Base-by-base conservation (phyloP, 1,140 invertebrate genomes). In the Drosophila grimshawi region DNA sequence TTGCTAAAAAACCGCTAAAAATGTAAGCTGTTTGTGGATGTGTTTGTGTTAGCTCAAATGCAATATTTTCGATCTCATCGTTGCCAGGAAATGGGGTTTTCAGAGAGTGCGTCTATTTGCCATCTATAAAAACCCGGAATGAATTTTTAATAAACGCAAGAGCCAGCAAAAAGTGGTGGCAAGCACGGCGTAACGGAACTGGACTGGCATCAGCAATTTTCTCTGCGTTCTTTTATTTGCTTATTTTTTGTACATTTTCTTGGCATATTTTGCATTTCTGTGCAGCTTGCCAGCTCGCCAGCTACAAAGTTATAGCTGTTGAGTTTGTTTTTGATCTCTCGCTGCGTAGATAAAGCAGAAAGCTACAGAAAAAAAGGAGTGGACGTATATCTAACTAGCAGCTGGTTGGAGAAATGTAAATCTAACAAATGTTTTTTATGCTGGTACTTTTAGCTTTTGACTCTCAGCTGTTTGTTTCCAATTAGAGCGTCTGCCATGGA, bases 1-100 rank as follows among this genome's bases (percentile, higher is more conserved):
- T 83, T 66, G 68, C 64, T 46, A 30, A 85, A 81, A 75, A 80
- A 69, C 70, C 62, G 64, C 77, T 80, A 73, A 76, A 83, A 85
- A 77, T 85, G 52, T 72, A 85, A 83, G 80, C 73, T 73, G 73
- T 73, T 83, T 59, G 2, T 33, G 33, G 64, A 33, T 37, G 32
- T 46, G 39, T 49, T 66, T 65, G 55, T 60, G 30, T 69, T 33
- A 29, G 11, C 63, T 82, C 57, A 59, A 76, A 83, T 77, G 77
- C 81, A 80, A 85, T 85, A 86, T 86, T 86, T 86, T 86, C 78
- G 81, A 81, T 86, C 77, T 78, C 81, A 85, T 78, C 77, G 81
- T 78, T 65, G 78, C 69, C 81, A 63, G 78, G 45, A 81, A 86
- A 86, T 86, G 82, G 63, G 46, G 63, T 73, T 85, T 70, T 80